phyloP scores from a whole-genome alignment of 2,797 vertebrate genomes.

The Hippocampus kuda region DNA sequence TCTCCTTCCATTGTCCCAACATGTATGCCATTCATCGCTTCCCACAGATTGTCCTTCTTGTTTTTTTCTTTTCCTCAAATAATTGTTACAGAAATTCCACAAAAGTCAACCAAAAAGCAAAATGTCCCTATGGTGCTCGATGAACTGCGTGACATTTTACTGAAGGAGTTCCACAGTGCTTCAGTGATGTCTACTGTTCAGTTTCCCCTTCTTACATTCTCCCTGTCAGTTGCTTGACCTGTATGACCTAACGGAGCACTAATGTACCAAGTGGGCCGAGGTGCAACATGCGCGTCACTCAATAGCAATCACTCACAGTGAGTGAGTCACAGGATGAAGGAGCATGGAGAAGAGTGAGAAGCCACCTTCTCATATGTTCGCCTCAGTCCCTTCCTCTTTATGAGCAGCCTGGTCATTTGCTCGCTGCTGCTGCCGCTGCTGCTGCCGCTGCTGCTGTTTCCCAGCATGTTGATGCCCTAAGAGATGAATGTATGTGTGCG shows the following conservation, averaged over 20 bases:
- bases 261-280: neutral
- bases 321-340: neutral
- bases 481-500: neutral
- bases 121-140: neutral
- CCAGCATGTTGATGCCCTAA: neutral
- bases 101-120: neutral
- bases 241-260: neutral
- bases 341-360: neutral
- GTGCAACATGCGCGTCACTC: neutral
- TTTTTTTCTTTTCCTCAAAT: neutral
- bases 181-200: neutral
- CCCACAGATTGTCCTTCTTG: neutral
- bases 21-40: no score
- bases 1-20: neutral
- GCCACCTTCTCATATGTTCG: neutral
- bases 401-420: neutral
- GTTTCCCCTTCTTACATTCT: neutral
- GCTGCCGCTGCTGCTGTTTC: neutral
- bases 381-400: neutral
- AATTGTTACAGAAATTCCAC: neutral
- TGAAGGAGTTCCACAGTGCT: neutral
- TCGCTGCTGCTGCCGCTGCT: neutral
- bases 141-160: neutral
- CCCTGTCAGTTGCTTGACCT: neutral
- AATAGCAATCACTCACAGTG: neutral